Percentiles rank a stretch among this genome's conserved stretches.
Conservation (phyloP, 2,797 vertebrate species). For the Momotus momota region DNA sequence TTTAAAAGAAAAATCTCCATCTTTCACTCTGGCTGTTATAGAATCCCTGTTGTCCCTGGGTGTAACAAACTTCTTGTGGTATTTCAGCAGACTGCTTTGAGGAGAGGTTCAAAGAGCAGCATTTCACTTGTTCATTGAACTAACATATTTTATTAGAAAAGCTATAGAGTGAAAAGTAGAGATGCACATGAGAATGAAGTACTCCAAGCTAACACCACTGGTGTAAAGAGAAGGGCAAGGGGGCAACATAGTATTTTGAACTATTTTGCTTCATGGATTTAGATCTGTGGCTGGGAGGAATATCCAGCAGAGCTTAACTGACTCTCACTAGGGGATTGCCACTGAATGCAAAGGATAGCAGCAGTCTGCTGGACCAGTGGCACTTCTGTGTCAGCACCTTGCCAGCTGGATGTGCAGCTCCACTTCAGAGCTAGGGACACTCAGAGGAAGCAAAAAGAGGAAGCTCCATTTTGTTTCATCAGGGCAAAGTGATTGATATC, state of each 20-base stretch:
- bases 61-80: not conserved
- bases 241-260: not conserved
- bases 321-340: not conserved
- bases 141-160: not conserved
- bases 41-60: not conserved
- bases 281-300: not conserved
- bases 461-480: not conserved
- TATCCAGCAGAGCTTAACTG: not conserved
- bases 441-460: not conserved
- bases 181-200: not conserved
- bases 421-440: not conserved
- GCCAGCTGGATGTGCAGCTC: not conserved
- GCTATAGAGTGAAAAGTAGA: not conserved
- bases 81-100: not conserved
- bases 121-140: not conserved
- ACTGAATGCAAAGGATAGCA: not conserved
- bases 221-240: not conserved
- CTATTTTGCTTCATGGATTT: not conserved
- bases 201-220: not conserved
- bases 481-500: not conserved
- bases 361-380: not conserved
- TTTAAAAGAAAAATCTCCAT: constrained; percentile 1
- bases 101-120: not conserved
- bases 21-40: not conserved
- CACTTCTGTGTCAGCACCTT: not conserved